Base-by-base conservation (phyloP, 1,140 invertebrate species). In the Schlechtendalia chinensis region DNA sequence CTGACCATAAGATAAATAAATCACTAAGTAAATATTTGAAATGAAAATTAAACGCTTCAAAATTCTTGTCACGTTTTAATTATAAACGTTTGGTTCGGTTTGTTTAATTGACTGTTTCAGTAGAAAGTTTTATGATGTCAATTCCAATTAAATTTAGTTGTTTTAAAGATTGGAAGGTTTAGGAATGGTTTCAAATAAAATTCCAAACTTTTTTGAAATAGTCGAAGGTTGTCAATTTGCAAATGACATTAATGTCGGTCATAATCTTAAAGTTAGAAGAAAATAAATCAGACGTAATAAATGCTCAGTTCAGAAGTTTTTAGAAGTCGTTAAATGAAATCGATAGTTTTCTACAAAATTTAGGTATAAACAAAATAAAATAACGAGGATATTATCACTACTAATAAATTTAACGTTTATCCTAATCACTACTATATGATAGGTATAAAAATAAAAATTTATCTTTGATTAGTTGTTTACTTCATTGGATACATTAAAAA, bases 51-150 rank as follows among this genome's bases (percentile, higher is more conserved):
- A 69, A 69, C 6, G 6, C 16, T 19, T 24, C 22, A 17, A 50
- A 5, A 69, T 69, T 69, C 47, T 22, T 19, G 67, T 47, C 67
- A 69, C 45, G 67, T 69, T 50, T 69, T 39, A 50, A 69, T 69
- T 50, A 11, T 17, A 24, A 69, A 69, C 17, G 39, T 69, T 47
- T 16, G 5, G 65, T 69, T 45, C n/a, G 65, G 54, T 47, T 22
- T 47, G n/a, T 69, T 27, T 69, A 50, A 50, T 69, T 69, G 67
- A 50, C 45, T 12, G 3, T 47, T 19, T 50, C 22, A 22, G 22
- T 50, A 50, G 24, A 69, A 69, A 50, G 39, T 69, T 50, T 69
- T 69, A 24, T n/a, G 0, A 24, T 16, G 65, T 47, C 39, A 69
- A 47, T 69, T 24, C 2, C 22, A 47, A 69, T 69, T 69, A 69